These are phyloP conservation scores for Chironomus riparius DNA, from an alignment of 2,888 invertebrate species.

Conservation along the genomic window DNA sequence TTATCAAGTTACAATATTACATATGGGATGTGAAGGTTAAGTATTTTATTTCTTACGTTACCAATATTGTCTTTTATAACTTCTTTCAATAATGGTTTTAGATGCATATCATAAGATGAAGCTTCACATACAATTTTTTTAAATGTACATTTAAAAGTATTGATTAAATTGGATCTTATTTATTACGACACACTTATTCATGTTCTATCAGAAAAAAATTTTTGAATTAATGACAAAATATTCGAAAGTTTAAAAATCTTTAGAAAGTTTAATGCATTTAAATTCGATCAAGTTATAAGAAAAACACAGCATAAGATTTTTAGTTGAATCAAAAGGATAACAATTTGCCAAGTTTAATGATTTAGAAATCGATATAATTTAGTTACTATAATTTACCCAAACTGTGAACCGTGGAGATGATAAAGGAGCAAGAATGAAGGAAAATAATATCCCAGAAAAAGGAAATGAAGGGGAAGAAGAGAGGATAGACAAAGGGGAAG, in stretches of 20 bases:
- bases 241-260: not conserved
- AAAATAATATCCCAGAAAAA: not conserved
- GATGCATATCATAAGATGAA: too few species aligned
- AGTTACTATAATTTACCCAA: conserved; percentile 7
- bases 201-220: too few species aligned
- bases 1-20: not conserved
- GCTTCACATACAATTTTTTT: too few species aligned
- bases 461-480: not conserved
- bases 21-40: not conserved
- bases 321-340: not conserved
- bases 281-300: too few species aligned
- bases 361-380: conserved; percentile 24
- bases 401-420: not conserved
- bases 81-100: too few species aligned
- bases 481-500: not conserved
- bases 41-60: too few species aligned
- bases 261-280: not conserved
- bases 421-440: not conserved
- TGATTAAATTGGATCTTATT: too few species aligned
- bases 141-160: too few species aligned
- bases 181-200: too few species aligned
- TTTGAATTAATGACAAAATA: too few species aligned
- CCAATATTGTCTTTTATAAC: too few species aligned
- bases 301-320: too few species aligned
- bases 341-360: conserved; percentile 18